A percentile compares a stretch with the other conserved stretches of the same genome.
Conservation (phyloP, 2,113 vertebrate species). For the Crypturellus undulatus region DNA sequence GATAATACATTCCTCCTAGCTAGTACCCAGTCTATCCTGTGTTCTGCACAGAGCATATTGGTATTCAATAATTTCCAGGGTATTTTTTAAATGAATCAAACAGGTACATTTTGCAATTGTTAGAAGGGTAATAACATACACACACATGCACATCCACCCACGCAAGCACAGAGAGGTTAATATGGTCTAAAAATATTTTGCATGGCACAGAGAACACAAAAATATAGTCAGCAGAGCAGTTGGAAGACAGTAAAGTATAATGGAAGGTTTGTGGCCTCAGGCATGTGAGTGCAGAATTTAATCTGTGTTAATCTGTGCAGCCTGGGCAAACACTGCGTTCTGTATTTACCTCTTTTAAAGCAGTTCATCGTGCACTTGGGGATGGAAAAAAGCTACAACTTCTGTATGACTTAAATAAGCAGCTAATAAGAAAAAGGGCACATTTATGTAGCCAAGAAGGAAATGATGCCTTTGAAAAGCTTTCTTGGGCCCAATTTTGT, state of each 20-base stretch:
- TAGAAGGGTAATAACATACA: conserved; percentile 25
- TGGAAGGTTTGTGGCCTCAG: background rate
- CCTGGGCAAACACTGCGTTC: background rate
- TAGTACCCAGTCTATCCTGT: background rate
- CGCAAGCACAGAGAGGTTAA: conserved; percentile 8
- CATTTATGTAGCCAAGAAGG: background rate
- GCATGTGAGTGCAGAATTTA: background rate
- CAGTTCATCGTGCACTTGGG: background rate
- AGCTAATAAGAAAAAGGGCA: background rate
- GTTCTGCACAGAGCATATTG: background rate
- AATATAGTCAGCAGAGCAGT: background rate
- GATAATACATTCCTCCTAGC: background rate
- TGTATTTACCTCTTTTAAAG: background rate
- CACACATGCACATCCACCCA: background rate
- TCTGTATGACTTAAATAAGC: background rate
- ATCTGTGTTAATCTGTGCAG: background rate
- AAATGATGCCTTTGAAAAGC: background rate
- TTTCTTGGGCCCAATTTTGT: background rate
- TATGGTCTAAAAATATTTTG: conserved; percentile 33
- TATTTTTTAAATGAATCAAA: background rate
- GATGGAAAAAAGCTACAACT: background rate
- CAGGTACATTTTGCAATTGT: background rate
- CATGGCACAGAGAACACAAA: conserved; percentile 15
- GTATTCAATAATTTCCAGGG: background rate
- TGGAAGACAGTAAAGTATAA: background rate